Percentiles rank a stretch among this genome's conserved stretches.
Conservation (phyloP, 2,888 invertebrate species). For the Drosophila fungiperda region DNA sequence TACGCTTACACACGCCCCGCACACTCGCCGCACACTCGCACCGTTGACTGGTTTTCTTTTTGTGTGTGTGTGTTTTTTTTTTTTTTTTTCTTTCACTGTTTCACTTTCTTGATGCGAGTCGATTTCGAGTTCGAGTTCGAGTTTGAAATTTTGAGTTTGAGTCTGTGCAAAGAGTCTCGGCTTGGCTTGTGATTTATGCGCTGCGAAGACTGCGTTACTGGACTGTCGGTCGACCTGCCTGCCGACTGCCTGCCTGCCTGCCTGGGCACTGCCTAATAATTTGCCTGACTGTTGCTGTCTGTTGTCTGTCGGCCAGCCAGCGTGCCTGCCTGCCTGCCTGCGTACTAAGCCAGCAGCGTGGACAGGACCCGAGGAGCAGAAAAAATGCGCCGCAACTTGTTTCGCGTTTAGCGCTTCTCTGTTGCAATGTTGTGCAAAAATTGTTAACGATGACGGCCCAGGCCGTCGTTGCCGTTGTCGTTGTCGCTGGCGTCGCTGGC, state of each 20-base stretch:
- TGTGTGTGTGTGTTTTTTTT: conserved; percentile 1
- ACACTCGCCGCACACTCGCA: conserved; percentile 21
- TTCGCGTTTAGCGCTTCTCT: conserved; percentile 85
- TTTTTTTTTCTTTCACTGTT: conserved; percentile 41
- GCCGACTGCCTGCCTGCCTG: conserved; percentile 72
- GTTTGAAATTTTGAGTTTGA: conserved; percentile 23
- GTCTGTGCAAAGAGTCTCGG: conserved; percentile 45
- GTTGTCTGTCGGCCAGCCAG: conserved; percentile 72
- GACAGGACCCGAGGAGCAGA: conserved; percentile 79
- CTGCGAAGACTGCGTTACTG: conserved; percentile 78
- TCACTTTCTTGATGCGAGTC: conserved; percentile 47
- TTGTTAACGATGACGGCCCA: conserved; percentile 81
- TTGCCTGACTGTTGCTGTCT: conserved; percentile 56
- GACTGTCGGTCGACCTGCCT: conserved; percentile 77
- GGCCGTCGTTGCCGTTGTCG: conserved; percentile 46
- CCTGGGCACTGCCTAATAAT: conserved; percentile 75
- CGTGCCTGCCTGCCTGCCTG: conserved; percentile 52
- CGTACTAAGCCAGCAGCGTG: conserved; percentile 61
- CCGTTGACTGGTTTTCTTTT: conserved; percentile 15
- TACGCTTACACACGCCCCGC: conserved; percentile 11
- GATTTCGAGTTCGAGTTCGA: conserved; percentile 20
- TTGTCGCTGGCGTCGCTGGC: conserved; percentile 62
- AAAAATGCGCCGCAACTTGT: conserved; percentile 84
- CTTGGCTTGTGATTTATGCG: conserved; percentile 71
- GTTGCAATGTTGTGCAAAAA: conserved; percentile 82